Evolutionary conservation across 35 echinoderm and acorn worm species (phyloP), one percentile per base, ranked within the genome.

Genomic region (Amphiura filiformis): DNA sequence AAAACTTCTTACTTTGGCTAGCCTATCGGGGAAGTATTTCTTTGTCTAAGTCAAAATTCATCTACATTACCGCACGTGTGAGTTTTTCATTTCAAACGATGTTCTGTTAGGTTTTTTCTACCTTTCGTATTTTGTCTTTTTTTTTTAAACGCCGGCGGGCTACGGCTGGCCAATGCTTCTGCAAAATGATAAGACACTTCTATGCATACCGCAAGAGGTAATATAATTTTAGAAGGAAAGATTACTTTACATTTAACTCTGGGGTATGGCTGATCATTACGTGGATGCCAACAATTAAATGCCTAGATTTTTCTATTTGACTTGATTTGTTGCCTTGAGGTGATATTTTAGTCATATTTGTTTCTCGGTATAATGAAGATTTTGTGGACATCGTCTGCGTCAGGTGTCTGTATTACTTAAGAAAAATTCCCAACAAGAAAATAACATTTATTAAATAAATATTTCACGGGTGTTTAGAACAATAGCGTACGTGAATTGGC

Each of bases 201-300:
- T 70, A 18, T 70, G 61, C 61, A 70, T 70, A 70, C 28, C 61
- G 28, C 61, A 23, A 70, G 17, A 26, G 7, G 61, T 70, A 70
- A 70, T 70, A 70, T 70, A 70, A 70, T 70, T 70, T 70, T 70
- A 26, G 61, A n/a, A 30, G 61, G 61, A 70, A 70, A 70, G 61
- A 70, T 70, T 70, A 70, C 61, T 70, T 70, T 70, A 70, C 61
- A 70, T 70, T 70, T 70, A 70, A 26, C 61, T 70, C 11, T 26
- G 28, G 61, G 61, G 61, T 70, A 70, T n/a, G 61, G 61, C 15
- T 70, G 61, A 70, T 70, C 61, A 70, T 70, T 70, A 70, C 41
- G 41, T 47, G 41, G 41, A 47, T 47, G 41, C 41, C 41, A 47
- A 47, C 41, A 47, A 47, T 47, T 47, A 47, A 47, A 47, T 47